Evolutionary conservation across 2,888 invertebrate species (phyloP).

Genomic region (Mylabris sibirica): DNA sequence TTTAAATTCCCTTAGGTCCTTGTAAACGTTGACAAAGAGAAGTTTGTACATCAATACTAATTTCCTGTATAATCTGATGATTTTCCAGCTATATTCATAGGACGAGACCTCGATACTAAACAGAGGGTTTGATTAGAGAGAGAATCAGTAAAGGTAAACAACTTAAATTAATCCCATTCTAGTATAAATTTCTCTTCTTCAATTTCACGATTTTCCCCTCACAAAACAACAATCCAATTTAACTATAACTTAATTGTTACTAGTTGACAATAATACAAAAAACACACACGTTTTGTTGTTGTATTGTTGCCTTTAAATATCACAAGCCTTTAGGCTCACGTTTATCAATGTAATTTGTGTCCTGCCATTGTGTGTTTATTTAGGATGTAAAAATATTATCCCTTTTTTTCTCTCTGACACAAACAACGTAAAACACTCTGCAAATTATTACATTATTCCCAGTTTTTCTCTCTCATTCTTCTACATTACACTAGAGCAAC

Average conservation of each 20-base stretch:
- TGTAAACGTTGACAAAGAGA: slow-evolving; percentile 32
- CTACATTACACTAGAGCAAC: not conserved
- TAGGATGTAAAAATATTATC: slow-evolving; percentile 34
- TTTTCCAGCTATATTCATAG: slow-evolving; percentile 36
- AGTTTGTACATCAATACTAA: slow-evolving; percentile 45
- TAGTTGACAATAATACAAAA: not conserved
- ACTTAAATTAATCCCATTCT: not conserved
- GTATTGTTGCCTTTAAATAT: not conserved
- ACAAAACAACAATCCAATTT: not conserved
- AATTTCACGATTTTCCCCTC: not conserved
- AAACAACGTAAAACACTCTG: slow-evolving; percentile 40
- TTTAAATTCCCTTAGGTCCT: slow-evolving; percentile 25
- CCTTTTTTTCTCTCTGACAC: slow-evolving; percentile 24
- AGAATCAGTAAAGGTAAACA: slow-evolving; percentile 16
- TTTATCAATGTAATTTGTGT: slow-evolving; percentile 26
- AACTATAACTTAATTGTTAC: not conserved
- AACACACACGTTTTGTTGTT: not conserved
- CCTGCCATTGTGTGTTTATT: slow-evolving; percentile 29
- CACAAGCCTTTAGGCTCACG: not conserved
- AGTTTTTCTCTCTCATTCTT: not conserved
- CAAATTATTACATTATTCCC: slow-evolving; percentile 44
- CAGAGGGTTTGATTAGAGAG: not conserved
- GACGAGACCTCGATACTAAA: slow-evolving; percentile 17
- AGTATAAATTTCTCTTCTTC: not conserved
- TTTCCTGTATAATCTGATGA: slow-evolving; percentile 47